Evolutionary conservation across 1,140 invertebrate genomes (phyloP).

Genomic region (Zelostemma sp.): DNA sequence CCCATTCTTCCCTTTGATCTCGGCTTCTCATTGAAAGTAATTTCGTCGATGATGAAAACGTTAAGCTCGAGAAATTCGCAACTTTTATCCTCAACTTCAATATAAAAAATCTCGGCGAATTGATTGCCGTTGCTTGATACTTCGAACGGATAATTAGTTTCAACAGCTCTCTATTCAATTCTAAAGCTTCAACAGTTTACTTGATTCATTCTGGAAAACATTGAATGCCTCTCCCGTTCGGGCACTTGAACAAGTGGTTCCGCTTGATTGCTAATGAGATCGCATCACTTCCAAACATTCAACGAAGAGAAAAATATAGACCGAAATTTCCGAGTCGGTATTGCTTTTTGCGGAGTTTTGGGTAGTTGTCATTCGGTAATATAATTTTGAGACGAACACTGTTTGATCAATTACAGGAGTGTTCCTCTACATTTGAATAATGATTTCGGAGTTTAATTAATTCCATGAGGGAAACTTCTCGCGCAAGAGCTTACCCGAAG

Average conservation of each 20-base stretch:
- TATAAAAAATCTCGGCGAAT: neutral
- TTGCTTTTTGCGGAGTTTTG: no score
- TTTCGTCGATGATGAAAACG: constrained; percentile 12
- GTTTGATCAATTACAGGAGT: neutral
- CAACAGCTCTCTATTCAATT: neutral
- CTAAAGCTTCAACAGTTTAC: neutral
- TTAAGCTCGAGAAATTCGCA: neutral
- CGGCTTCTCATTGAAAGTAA: constrained; percentile 13
- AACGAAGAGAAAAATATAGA: no score
- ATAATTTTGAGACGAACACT: no score
- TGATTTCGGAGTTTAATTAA: constrained; percentile 5
- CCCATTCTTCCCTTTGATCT: neutral
- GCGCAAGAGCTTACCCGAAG: neutral
- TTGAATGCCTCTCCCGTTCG: neutral
- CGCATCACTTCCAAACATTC: neutral
- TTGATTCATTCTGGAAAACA: neutral
- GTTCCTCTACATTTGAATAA: neutral
- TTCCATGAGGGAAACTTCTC: neutral
- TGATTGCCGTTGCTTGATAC: neutral
- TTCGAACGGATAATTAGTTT: neutral
- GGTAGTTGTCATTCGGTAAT: neutral
- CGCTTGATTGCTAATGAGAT: neutral
- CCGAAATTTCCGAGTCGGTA: neutral
- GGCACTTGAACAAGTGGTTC: neutral
- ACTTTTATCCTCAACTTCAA: neutral